These are phyloP conservation scores for Agriopis aurantiaria DNA, from an alignment of 2,888 invertebrate genomes.

Conservation along the genomic window DNA sequence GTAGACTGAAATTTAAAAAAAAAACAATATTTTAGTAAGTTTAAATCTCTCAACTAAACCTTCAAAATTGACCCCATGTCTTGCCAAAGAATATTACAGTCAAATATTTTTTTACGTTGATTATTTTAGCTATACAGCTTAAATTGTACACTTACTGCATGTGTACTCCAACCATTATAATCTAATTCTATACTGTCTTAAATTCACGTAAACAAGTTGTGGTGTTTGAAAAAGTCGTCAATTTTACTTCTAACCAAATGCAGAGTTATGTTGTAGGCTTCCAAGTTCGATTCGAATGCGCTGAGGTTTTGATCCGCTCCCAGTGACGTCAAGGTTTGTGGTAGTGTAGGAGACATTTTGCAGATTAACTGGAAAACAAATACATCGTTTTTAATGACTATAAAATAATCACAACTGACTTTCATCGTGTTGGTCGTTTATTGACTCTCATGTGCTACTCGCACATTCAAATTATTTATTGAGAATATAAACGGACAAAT, in stretches of 20 bases:
- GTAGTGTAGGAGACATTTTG: conserved; percentile 88
- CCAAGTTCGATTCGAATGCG: conserved; percentile 71
- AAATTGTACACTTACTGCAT: no score
- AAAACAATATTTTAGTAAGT: no score
- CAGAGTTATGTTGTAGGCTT: conserved; percentile 83
- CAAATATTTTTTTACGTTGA: no score
- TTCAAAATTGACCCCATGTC: no score
- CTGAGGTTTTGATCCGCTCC: conserved; percentile 71
- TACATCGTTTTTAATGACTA: neutral
- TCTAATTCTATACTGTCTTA: neutral
- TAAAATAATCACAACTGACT: neutral
- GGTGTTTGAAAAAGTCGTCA: conserved; percentile 86
- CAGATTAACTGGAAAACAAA: conserved; percentile 86
- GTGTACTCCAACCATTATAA: conserved; percentile 14
- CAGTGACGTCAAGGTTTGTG: conserved; percentile 82
- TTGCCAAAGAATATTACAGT: no score
- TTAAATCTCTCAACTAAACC: no score
- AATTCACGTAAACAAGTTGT: conserved; percentile 68
- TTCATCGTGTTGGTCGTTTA: neutral
- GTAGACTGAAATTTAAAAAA: no score
- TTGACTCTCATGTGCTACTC: no score
- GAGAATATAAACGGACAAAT: no score
- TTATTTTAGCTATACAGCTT: no score
- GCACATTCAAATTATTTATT: no score
- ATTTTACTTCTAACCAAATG: conserved; percentile 86